A percentile compares a stretch with the other conserved stretches of the same genome.
Evolutionary conservation across 1,140 invertebrate species (phyloP).

Genomic region (Vanessa tameamea): DNA sequence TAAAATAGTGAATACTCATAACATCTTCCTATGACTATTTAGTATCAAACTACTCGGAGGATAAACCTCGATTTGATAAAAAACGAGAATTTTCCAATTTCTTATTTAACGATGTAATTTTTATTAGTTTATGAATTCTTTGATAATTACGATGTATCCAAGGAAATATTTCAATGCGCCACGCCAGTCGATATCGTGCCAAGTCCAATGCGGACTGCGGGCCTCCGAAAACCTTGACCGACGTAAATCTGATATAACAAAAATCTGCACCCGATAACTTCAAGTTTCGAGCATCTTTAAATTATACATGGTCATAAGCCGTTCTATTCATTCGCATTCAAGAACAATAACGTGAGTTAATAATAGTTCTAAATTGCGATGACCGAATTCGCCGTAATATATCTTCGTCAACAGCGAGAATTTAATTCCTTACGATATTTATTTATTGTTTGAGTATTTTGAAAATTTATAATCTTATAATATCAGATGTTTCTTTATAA

Average conservation of each 20-base stretch:
- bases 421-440: neutral
- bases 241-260: constrained; percentile 24
- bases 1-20: neutral
- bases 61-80: too few relatives aligned
- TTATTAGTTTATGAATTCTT: neutral
- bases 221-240: constrained; percentile 70
- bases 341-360: constrained; percentile 20
- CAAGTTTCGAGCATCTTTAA: constrained; percentile 17
- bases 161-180: constrained; percentile 45
- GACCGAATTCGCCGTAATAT: constrained; percentile 13
- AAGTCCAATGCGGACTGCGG: constrained; percentile 61
- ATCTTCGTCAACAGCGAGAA: neutral
- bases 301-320: constrained; percentile 7
- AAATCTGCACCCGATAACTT: constrained; percentile 18
- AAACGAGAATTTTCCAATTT: too few relatives aligned
- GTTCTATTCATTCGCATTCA: constrained; percentile 19
- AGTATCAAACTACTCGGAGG: too few relatives aligned
- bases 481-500: too few relatives aligned
- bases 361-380: constrained; percentile 31
- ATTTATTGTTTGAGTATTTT: too few relatives aligned
- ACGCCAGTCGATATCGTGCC: constrained; percentile 55
- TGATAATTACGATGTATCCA: constrained; percentile 15
- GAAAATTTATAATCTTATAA: too few relatives aligned
- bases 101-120: too few relatives aligned
- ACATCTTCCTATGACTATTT: too few relatives aligned